These are phyloP conservation scores for Serilophus lunatus DNA, from an alignment of 2,113 vertebrate species.

Conservation along the genomic window DNA sequence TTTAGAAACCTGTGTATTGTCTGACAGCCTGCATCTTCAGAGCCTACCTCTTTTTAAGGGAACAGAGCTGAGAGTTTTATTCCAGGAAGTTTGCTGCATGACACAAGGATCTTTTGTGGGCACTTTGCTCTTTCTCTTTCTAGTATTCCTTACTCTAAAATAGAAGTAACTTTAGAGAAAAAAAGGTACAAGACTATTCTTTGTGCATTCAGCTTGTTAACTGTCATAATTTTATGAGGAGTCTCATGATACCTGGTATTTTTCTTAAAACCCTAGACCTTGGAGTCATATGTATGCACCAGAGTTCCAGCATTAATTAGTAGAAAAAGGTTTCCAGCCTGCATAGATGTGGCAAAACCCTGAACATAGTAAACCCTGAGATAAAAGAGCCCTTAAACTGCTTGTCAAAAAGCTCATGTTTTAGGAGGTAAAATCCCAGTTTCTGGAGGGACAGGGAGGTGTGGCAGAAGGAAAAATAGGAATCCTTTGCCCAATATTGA, in stretches of 20 bases:
- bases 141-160: constrained; percentile 18
- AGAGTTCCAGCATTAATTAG: constrained; percentile 6
- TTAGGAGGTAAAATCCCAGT: background rate
- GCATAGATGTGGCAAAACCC: background rate
- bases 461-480: background rate
- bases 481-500: background rate
- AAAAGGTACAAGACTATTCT: constrained; percentile 8
- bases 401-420: background rate
- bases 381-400: background rate
- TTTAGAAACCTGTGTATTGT: background rate
- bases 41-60: background rate
- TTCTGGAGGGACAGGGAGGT: background rate
- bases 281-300: background rate
- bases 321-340: constrained; percentile 5
- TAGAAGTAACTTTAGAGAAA: background rate
- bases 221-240: constrained; percentile 49
- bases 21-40: background rate
- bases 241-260: constrained; percentile 9
- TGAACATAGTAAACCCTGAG: background rate
- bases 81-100: background rate
- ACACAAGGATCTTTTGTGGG: constrained; percentile 42
- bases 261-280: constrained; percentile 42
- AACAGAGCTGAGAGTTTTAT: background rate
- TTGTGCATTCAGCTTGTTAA: constrained; percentile 33
- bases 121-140: constrained; percentile 30